Percentiles rank a stretch among this genome's conserved stretches.
Conservation (phyloP, 2,113 vertebrate genomes). For the Channa argus region DNA sequence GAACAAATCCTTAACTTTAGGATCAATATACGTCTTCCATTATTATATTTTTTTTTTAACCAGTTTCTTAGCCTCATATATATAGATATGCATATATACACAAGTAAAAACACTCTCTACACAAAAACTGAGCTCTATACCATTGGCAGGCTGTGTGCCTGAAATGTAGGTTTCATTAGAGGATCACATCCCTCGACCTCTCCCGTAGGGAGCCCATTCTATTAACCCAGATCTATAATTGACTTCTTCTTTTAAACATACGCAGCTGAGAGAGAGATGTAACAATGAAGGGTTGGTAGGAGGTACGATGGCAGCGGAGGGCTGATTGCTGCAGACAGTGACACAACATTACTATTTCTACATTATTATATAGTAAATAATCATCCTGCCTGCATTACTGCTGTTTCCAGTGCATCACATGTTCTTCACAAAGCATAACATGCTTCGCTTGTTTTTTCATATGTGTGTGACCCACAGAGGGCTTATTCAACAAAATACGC, state of each 20-base stretch:
- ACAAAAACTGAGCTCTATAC: constrained; percentile 36
- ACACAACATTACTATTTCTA: constrained; percentile 13
- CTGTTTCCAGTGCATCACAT: too few species aligned
- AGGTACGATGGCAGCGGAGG: constrained; percentile 32
- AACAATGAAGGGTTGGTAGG: constrained; percentile 8
- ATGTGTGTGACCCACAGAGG: too few species aligned
- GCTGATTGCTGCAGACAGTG: constrained; percentile 23
- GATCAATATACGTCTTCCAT: not conserved
- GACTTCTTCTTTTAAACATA: constrained; percentile 82
- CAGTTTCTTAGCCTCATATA: too few species aligned
- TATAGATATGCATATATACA: constrained; percentile 24
- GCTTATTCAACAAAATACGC: too few species aligned
- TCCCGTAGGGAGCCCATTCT: constrained; percentile 73
- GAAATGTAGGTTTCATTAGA: constrained; percentile 82
- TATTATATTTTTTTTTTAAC: too few species aligned
- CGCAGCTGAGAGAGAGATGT: constrained; percentile 43
- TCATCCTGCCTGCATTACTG: not conserved
- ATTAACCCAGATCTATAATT: constrained; percentile 86
- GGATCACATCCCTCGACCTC: constrained; percentile 73
- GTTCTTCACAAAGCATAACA: too few species aligned
- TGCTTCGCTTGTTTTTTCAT: too few species aligned
- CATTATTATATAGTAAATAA: too few species aligned
- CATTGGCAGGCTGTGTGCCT: constrained; percentile 41
- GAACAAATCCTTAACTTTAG: not conserved
- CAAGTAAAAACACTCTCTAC: constrained; percentile 30